phyloP scores from a whole-genome alignment of 2,113 vertebrate genomes.

The Fulica atra region DNA sequence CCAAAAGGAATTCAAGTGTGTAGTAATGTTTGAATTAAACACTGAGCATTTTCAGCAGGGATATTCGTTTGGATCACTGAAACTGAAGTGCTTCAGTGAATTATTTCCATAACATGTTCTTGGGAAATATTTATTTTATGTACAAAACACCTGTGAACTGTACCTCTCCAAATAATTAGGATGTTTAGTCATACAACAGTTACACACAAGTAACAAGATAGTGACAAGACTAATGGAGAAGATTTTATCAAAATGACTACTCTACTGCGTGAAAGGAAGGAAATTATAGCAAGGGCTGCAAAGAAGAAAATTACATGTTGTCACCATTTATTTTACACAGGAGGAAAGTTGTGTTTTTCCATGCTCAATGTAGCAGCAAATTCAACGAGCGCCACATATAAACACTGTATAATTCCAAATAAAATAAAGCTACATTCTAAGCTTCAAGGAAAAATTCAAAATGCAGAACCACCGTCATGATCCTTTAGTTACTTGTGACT shows the following conservation, averaged over 20 bases:
- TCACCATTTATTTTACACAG: slow-evolving; percentile 70
- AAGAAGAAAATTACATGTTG: slow-evolving; percentile 71
- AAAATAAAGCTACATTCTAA: slow-evolving; percentile 20
- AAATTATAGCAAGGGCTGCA: slow-evolving; percentile 73
- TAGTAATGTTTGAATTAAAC: not conserved
- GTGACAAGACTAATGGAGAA: slow-evolving; percentile 73
- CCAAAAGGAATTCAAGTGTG: not conserved
- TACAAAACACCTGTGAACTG: slow-evolving; percentile 33
- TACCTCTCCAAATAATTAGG: slow-evolving; percentile 4
- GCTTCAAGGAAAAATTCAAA: slow-evolving; percentile 33
- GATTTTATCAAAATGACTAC: slow-evolving; percentile 70
- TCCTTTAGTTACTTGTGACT: slow-evolving; percentile 40
- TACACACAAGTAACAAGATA: slow-evolving; percentile 51
- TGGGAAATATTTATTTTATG: slow-evolving; percentile 14
- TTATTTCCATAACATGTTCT: not conserved
- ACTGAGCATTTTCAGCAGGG: not conserved
- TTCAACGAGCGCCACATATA: slow-evolving; percentile 39
- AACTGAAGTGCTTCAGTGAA: not conserved
- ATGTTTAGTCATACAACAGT: slow-evolving; percentile 42
- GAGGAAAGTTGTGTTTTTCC: slow-evolving; percentile 52
- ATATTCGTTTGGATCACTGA: not conserved
- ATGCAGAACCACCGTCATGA: slow-evolving; percentile 58
- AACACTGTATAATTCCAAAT: slow-evolving; percentile 36
- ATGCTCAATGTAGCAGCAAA: slow-evolving; percentile 43
- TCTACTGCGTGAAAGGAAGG: slow-evolving; percentile 64